Base-by-base conservation (phyloP, 2,113 vertebrate species). In the Salvator merianae region DNA sequence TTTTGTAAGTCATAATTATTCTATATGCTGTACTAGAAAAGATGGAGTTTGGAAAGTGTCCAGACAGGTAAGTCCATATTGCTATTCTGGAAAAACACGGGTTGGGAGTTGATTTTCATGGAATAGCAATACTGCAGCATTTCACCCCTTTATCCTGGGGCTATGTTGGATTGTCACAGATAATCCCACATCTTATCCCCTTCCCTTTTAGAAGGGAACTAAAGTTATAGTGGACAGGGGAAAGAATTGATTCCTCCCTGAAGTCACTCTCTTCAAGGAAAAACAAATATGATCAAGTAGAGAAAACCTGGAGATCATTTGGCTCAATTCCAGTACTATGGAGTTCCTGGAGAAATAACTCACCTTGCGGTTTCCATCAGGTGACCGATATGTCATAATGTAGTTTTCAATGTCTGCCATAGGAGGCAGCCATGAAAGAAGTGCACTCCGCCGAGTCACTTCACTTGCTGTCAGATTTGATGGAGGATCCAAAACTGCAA, bases 391-490 rank as follows among this genome's bases (percentile, higher is more conserved):
- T 50, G 97, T 98, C 92, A 99, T 96, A 95, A 99, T 47, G n/a
- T 99, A 99, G 93, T 99, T 99, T 92, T 99, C 98, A 0, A 98
- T 98, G 76, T 97, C 96, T 14, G 98, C 96, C 68, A 97, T 7
- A 1, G 99, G 98, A 4, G 98, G 97, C 84, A 97, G 96, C 99
- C 99, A 99, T 88, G 98, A 98, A 50, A 99, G 97, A 38, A 98
- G 96, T 8, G 97, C 97, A 0, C 99, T 99, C 78, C 96, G 97
- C 62, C 98, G 96, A 81, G 98, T 98, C 82, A 99, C 96, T 91
- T 99, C 98, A 0, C 96, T 98, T 84, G 98, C 98, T 0, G 97
- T 99, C 93, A 99, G 94, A 87, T 99, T 99, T 89, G 95, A 91
- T 0, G 99, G 98, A 1, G 98, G 95, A 87, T 99, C 98, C 96